phyloP scores from a whole-genome alignment of 2,113 vertebrate species.

The Chrysochloris asiatica region DNA sequence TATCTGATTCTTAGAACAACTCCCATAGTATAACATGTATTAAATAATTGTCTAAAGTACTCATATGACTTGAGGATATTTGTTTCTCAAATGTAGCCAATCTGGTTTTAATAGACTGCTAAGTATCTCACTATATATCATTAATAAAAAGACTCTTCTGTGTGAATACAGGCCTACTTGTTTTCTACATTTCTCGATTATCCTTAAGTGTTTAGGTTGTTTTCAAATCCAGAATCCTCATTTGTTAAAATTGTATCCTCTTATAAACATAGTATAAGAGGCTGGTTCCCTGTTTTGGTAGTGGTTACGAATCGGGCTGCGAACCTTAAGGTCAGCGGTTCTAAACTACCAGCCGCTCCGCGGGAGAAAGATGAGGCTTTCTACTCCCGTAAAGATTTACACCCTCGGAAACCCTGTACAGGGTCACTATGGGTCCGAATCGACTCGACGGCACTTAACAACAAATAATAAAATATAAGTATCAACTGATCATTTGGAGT shows the following conservation, averaged over 20 bases:
- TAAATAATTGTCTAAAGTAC: slow-evolving; percentile 10
- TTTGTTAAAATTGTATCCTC: not conserved
- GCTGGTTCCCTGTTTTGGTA: not conserved
- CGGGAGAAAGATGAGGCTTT: too few species aligned
- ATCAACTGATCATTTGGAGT: too few species aligned
- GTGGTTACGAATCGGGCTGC: too few species aligned
- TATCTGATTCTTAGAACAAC: not conserved
- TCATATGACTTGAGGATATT: not conserved
- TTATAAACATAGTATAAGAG: not conserved
- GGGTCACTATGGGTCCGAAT: too few species aligned
- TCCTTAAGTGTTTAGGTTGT: not conserved
- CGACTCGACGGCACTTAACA: too few species aligned
- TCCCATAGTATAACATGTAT: not conserved
- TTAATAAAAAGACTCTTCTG: not conserved
- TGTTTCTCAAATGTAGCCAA: not conserved
- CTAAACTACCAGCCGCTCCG: too few species aligned
- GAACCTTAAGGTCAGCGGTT: too few species aligned
- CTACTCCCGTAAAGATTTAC: too few species aligned
- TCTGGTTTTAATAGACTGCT: not conserved
- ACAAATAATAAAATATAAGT: too few species aligned
- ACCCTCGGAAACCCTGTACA: too few species aligned
- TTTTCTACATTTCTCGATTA: not conserved
- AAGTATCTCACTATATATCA: not conserved
- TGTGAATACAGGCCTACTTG: not conserved
- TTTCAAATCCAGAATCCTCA: not conserved